These are phyloP conservation scores for Trematomus loennbergii DNA, from an alignment of 2,113 vertebrate genomes.

Conservation along the genomic window DNA sequence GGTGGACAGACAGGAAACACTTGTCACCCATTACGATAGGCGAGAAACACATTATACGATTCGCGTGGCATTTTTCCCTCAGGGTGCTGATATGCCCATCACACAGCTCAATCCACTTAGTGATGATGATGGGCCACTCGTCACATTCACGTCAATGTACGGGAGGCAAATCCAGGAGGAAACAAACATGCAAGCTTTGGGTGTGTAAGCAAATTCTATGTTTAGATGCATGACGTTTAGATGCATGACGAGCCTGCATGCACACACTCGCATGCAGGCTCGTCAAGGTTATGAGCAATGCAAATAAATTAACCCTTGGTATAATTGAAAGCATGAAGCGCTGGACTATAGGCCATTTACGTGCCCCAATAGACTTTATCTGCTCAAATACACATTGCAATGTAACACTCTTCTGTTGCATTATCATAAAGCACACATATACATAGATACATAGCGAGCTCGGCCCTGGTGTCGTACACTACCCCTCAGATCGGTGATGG, in stretches of 20 bases:
- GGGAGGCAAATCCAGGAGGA: constrained; percentile 9
- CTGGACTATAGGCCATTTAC: constrained; percentile 1
- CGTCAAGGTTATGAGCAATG: constrained; percentile 38
- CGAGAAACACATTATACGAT: constrained; percentile 48
- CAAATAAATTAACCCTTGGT: constrained; percentile 31
- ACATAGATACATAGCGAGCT: constrained; percentile 15
- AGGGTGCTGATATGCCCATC: constrained; percentile 54
- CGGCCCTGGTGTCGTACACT: constrained; percentile 50
- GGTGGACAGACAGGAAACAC: constrained; percentile 60
- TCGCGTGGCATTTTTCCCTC: constrained; percentile 42
- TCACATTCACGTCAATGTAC: constrained; percentile 27
- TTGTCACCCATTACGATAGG: constrained; percentile 58
- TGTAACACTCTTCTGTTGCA: constrained; percentile 33
- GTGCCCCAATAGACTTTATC: constrained; percentile 24
- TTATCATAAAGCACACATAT: constrained; percentile 49
- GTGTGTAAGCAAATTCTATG: background rate
- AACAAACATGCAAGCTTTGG: constrained; percentile 7
- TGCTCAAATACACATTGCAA: constrained; percentile 25
- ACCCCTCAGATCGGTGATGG: constrained; percentile 39
- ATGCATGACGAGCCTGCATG: constrained; percentile 30
- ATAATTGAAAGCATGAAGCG: background rate
- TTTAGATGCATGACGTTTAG: constrained; percentile 40
- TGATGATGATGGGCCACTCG: constrained; percentile 46
- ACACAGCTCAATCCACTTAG: constrained; percentile 58
- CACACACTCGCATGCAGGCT: background rate